Evolutionary conservation across 2,797 vertebrate species (phyloP).

Genomic region (Phalloptychus januarius): DNA sequence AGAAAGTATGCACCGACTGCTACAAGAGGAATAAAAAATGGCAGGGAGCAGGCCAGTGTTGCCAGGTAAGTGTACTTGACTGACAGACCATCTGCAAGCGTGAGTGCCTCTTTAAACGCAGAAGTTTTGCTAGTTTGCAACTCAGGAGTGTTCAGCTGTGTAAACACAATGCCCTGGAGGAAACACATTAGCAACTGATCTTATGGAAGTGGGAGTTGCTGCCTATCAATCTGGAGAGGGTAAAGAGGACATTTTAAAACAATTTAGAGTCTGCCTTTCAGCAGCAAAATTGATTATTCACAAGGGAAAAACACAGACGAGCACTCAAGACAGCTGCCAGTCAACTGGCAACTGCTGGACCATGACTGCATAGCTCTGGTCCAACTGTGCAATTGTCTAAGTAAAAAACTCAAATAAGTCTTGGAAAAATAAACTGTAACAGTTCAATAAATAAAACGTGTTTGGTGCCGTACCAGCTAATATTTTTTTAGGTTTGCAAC

Average conservation of each 20-base stretch:
- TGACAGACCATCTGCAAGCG: not conserved
- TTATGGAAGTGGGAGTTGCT: not conserved
- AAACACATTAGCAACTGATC: not conserved
- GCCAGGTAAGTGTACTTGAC: conserved; percentile 3
- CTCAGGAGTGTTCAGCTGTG: not conserved
- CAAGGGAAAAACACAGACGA: not conserved
- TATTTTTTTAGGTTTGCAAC: not conserved
- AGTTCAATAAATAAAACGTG: not conserved
- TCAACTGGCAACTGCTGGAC: too few relatives aligned
- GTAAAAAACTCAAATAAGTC: not conserved
- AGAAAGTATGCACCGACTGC: not conserved
- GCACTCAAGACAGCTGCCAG: not conserved
- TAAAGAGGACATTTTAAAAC: not conserved
- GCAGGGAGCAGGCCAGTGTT: not conserved
- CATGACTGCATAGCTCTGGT: not conserved
- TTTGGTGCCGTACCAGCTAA: not conserved
- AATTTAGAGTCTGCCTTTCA: not conserved
- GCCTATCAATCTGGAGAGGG: not conserved
- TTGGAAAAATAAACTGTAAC: not conserved
- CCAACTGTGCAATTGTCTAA: not conserved
- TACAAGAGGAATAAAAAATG: not conserved
- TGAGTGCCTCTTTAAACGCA: not conserved
- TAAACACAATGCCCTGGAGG: not conserved
- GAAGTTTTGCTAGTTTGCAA: not conserved
- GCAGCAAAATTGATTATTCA: not conserved